Evolutionary conservation across 2,888 invertebrate genomes (phyloP).

Genomic region (Heteromurus nitidus): DNA sequence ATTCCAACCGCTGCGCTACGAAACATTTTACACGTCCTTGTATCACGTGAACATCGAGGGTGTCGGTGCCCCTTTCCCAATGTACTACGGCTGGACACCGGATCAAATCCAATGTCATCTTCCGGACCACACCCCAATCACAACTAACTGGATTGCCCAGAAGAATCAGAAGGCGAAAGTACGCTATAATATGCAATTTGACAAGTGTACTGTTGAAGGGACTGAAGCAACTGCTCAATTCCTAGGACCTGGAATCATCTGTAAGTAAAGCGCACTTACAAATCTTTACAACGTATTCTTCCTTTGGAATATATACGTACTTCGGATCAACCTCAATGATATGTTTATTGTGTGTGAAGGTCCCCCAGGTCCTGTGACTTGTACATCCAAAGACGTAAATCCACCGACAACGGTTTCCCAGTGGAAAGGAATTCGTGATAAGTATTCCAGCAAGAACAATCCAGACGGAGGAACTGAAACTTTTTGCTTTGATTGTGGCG

Average conservation of each 20-base stretch:
- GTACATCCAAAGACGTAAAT: background rate
- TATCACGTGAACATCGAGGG: constrained; percentile 20
- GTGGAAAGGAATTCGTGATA: background rate
- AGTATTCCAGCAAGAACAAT: background rate
- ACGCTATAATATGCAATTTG: background rate
- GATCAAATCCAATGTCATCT: constrained; percentile 6
- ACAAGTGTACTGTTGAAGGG: background rate
- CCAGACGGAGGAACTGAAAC: background rate
- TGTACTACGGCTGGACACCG: constrained; percentile 20
- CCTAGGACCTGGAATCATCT: background rate
- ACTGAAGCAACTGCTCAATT: background rate
- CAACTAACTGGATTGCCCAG: background rate
- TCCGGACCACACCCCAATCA: background rate
- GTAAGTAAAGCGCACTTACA: background rate
- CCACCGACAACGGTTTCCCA: background rate
- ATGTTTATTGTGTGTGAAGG: background rate
- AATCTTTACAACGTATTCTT: background rate
- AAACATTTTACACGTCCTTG: constrained; percentile 13
- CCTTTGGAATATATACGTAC: background rate
- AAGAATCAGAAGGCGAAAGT: constrained; percentile 22
- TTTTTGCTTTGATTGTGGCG: constrained; percentile 22
- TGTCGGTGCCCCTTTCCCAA: constrained; percentile 24
- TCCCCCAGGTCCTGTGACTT: constrained; percentile 24
- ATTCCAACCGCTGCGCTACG: background rate
- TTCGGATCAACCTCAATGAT: background rate